Conservation (phyloP, 2,888 invertebrate genomes). For the Agrypnus murinus region DNA sequence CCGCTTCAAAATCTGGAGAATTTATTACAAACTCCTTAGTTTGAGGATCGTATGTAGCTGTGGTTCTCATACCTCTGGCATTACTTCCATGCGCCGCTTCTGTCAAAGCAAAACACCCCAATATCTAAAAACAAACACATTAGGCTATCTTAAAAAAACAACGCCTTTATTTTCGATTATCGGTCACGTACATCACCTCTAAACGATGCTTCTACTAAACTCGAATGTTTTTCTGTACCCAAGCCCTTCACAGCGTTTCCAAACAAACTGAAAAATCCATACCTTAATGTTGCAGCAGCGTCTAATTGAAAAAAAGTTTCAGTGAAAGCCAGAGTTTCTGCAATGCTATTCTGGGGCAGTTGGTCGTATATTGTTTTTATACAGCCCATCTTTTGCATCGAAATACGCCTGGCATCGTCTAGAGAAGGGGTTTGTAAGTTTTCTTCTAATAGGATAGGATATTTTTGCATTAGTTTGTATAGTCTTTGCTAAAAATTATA, state of each 20-base stretch:
- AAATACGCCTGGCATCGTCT: not conserved
- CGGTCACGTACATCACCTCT: constrained; percentile 63
- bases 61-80: constrained; percentile 89
- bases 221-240: constrained; percentile 78
- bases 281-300: not conserved
- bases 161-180: too few relatives aligned
- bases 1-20: constrained; percentile 85
- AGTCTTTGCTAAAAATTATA: not conserved
- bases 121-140: too few relatives aligned
- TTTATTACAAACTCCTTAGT: constrained; percentile 83
- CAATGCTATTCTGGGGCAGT: not conserved
- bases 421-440: not conserved
- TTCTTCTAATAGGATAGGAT: constrained; percentile 2
- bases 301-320: not conserved
- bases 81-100: constrained; percentile 95
- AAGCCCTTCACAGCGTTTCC: constrained; percentile 78
- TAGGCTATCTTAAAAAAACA: too few relatives aligned
- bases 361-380: not conserved
- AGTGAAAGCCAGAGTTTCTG: not conserved
- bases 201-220: constrained; percentile 71
- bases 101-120: constrained; percentile 88
- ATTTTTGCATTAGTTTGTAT: constrained; percentile 8
- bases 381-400: not conserved
- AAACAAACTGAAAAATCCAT: constrained; percentile 73
- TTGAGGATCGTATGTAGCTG: constrained; percentile 85